Conservation (phyloP, 2,888 invertebrate genomes). For the Aleiodes alternator region DNA sequence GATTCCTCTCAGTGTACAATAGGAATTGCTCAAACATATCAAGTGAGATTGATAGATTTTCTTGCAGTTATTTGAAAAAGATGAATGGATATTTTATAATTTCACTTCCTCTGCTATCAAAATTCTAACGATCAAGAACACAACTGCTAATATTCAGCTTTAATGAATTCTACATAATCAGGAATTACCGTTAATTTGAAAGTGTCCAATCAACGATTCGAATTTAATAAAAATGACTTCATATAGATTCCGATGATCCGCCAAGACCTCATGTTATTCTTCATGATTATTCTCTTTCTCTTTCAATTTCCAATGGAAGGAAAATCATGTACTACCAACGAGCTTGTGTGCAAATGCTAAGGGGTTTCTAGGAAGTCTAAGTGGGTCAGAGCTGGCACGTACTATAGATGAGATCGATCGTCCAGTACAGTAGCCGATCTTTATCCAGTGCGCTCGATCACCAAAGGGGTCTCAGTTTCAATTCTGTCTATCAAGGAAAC, state of each 20-base stretch:
- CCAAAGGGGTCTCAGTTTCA: slow-evolving; percentile 1
- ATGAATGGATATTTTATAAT: no score
- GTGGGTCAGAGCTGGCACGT: slow-evolving; percentile 40
- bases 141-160: no score
- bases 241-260: slow-evolving; percentile 4
- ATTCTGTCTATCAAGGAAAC: slow-evolving; percentile 27
- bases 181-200: no score
- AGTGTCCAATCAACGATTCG: no score
- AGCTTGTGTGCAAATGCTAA: not conserved
- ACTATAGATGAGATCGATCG: slow-evolving; percentile 45
- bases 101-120: no score
- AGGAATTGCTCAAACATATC: no score
- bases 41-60: no score
- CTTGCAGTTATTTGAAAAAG: no score
- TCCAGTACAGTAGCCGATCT: slow-evolving; percentile 10
- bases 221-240: no score
- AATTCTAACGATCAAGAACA: no score
- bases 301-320: not conserved
- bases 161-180: no score
- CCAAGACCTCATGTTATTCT: slow-evolving; percentile 1
- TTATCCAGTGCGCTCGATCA: slow-evolving; percentile 15
- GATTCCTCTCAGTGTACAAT: no score
- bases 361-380: slow-evolving; percentile 32
- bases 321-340: slow-evolving; percentile 18
- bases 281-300: not conserved